Evolutionary conservation across 2,797 vertebrate genomes (phyloP).

Genomic region (Sphenopsis melanotis): DNA sequence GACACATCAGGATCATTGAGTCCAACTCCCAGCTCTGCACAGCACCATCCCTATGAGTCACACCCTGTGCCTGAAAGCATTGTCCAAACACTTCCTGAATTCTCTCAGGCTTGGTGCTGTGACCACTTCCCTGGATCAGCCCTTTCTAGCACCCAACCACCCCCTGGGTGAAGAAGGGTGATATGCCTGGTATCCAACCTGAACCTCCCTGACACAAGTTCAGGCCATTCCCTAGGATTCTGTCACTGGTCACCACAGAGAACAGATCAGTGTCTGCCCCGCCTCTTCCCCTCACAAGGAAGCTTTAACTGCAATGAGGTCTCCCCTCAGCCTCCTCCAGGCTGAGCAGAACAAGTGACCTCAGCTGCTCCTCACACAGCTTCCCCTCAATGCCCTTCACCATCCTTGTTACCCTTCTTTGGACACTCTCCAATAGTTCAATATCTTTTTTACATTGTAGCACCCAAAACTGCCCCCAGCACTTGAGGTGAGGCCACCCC

Average conservation of each 20-base stretch:
- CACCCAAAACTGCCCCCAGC: neutral
- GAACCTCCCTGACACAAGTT: neutral
- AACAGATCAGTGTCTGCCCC: neutral
- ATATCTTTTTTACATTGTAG: fast-evolving
- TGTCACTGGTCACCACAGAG: neutral
- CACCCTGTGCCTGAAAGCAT: too few relatives aligned
- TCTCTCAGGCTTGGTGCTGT: neutral
- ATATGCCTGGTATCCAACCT: neutral
- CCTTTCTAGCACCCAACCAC: fast-evolving
- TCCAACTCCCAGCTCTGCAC: neutral
- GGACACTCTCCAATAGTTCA: fast-evolving
- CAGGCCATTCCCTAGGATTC: neutral
- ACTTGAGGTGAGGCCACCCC: fast-evolving
- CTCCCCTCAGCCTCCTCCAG: too few relatives aligned
- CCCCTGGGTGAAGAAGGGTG: neutral
- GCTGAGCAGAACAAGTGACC: neutral
- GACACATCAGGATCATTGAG: neutral
- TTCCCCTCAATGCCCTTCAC: neutral
- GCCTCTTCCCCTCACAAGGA: fast-evolving
- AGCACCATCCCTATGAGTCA: neutral
- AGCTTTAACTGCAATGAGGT: neutral
- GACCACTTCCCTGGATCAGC: too few relatives aligned
- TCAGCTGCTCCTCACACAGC: fast-evolving
- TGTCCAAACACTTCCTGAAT: neutral
- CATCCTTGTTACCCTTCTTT: fast-evolving